Conservation (phyloP, 2,888 invertebrate genomes). For the Andrena chrysosceles region DNA sequence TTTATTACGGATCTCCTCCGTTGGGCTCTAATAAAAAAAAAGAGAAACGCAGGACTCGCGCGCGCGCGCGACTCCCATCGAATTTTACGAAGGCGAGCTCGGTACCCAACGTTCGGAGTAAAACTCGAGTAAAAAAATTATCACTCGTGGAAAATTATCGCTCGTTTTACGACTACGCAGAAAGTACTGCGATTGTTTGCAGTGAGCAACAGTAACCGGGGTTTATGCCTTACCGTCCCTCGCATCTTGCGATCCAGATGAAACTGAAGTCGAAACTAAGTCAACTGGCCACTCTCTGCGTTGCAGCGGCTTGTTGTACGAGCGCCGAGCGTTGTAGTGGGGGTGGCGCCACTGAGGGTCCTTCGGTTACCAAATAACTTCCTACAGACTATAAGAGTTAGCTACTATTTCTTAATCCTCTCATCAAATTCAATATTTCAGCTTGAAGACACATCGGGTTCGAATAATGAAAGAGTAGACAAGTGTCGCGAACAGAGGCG, state of each 20-base stretch:
- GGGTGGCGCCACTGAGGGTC: not conserved
- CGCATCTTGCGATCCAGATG: constrained; percentile 4
- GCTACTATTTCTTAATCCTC: too few species aligned
- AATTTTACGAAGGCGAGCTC: constrained; percentile 60
- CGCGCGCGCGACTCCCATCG: constrained; percentile 22
- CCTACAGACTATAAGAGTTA: too few species aligned
- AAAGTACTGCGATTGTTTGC: constrained; percentile 22
- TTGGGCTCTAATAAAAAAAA: constrained; percentile 72
- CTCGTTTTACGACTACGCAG: constrained; percentile 27
- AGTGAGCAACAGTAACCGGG: constrained; percentile 11
- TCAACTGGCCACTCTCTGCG: not conserved
- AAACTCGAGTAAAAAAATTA: constrained; percentile 44
- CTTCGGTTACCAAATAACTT: not conserved
- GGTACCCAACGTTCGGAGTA: constrained; percentile 39
- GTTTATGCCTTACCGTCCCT: constrained; percentile 5
- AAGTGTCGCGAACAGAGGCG: constrained; percentile 15
- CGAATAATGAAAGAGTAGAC: not conserved
- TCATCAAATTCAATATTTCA: too few species aligned
- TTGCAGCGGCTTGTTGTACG: too few species aligned
- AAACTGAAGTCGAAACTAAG: not conserved
- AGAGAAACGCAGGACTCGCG: constrained; percentile 29
- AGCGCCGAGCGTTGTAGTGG: too few species aligned
- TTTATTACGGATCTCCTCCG: constrained; percentile 76
- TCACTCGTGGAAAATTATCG: constrained; percentile 9
- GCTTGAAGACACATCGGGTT: too few species aligned